phyloP scores from a whole-genome alignment of 2,113 vertebrate genomes.

The Acrocephalus arundinaceus region DNA sequence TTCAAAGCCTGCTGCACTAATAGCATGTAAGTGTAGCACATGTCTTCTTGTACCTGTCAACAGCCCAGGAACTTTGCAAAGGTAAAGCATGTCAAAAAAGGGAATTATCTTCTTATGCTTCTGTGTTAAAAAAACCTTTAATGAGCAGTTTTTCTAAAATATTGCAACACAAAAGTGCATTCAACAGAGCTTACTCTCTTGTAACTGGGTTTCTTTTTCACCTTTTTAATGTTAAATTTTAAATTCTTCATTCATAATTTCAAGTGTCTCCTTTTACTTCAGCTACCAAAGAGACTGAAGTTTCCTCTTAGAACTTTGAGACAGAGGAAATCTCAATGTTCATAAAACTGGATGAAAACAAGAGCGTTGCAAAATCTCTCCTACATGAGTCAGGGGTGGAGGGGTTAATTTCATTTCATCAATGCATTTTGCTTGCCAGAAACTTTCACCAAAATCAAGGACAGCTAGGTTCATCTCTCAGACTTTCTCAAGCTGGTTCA shows the following conservation, averaged over 20 bases:
- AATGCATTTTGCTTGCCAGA: neutral
- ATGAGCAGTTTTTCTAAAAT: neutral
- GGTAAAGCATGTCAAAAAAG: conserved; percentile 34
- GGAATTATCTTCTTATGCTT: neutral
- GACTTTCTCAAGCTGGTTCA: neutral
- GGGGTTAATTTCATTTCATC: neutral
- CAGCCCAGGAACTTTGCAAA: conserved; percentile 42
- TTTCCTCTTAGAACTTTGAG: neutral
- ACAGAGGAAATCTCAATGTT: neutral
- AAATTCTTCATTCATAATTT: neutral
- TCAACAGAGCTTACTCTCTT: neutral
- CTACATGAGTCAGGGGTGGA: fast-evolving
- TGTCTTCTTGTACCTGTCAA: conserved; percentile 31
- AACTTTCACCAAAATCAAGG: neutral
- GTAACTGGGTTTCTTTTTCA: neutral
- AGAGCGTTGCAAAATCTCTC: neutral
- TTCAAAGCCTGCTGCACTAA: conserved; percentile 32
- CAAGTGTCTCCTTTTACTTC: neutral
- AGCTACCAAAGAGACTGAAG: neutral
- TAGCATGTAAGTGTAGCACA: conserved; percentile 18
- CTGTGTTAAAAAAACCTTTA: neutral
- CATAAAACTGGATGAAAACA: neutral
- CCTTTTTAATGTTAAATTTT: neutral
- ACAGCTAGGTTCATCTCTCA: neutral
- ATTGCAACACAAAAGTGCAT: neutral